Evolutionary conservation across 2,888 invertebrate genomes (phyloP).

Genomic region (Hybos culiciformis): DNA sequence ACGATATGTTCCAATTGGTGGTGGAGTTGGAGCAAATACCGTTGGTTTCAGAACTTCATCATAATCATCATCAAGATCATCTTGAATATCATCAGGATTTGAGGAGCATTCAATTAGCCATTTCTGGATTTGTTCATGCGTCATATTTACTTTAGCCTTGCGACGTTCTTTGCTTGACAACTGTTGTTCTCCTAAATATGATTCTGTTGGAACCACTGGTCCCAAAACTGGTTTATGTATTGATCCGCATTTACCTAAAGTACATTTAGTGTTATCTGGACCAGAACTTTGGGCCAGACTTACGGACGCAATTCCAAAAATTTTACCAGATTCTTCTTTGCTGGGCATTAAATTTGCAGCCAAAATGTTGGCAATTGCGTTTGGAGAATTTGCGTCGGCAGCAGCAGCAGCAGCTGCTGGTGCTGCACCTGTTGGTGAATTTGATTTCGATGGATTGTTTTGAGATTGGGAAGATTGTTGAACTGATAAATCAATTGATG

Average conservation of each 20-base stretch:
- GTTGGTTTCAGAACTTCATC: constrained; percentile 31
- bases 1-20: constrained; percentile 16
- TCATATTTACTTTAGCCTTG: constrained; percentile 53
- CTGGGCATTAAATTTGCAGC: constrained; percentile 36
- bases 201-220: constrained; percentile 35
- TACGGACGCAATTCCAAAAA: constrained; percentile 37
- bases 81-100: constrained; percentile 37
- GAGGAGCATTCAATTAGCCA: constrained; percentile 46
- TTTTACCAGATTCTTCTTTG: constrained; percentile 37
- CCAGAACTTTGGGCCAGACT: constrained; percentile 36
- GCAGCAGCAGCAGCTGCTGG: constrained; percentile 11
- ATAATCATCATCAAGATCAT: constrained; percentile 34
- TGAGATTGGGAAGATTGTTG: neutral
- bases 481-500: neutral
- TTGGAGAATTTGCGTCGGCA: too few species aligned
- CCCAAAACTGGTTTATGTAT: constrained; percentile 35
- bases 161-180: constrained; percentile 33
- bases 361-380: constrained; percentile 30
- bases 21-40: constrained; percentile 27
- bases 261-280: constrained; percentile 36
- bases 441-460: neutral
- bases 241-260: constrained; percentile 33
- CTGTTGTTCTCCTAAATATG: constrained; percentile 33
- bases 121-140: constrained; percentile 53
- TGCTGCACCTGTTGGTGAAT: constrained; percentile 8